These are phyloP conservation scores for Tapirus terrestris DNA, from an alignment of 2,113 vertebrate species.

Conservation along the genomic window DNA sequence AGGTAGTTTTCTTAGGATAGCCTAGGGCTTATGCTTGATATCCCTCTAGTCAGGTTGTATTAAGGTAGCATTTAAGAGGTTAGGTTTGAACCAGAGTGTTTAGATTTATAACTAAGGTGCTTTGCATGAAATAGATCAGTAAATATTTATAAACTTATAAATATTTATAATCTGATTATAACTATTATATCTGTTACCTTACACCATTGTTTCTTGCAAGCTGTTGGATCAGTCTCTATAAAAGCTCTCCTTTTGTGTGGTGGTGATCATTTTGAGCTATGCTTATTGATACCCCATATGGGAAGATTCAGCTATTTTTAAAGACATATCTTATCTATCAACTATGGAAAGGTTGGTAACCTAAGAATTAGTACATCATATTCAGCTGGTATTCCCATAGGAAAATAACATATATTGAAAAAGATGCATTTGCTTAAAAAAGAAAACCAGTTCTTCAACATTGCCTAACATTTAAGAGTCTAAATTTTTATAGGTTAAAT, in stretches of 20 bases:
- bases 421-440: constrained; percentile 42
- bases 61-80: neutral
- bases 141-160: neutral
- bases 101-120: neutral
- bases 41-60: neutral
- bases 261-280: neutral
- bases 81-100: neutral
- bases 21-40: neutral
- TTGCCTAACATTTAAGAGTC: neutral
- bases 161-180: constrained; percentile 29
- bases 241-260: neutral
- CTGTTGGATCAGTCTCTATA: neutral
- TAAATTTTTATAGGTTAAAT: constrained; percentile 64
- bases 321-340: neutral
- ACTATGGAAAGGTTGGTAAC: neutral
- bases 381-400: neutral
- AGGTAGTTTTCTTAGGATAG: neutral
- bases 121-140: neutral
- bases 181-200: neutral
- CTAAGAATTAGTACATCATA: neutral
- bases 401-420: neutral
- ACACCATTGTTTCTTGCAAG: neutral
- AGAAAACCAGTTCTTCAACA: neutral
- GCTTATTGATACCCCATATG: neutral
- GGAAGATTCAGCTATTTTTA: constrained; percentile 23